Evolutionary conservation across 2,113 vertebrate species (phyloP).

Genomic region (Aegotheles bennettii): DNA sequence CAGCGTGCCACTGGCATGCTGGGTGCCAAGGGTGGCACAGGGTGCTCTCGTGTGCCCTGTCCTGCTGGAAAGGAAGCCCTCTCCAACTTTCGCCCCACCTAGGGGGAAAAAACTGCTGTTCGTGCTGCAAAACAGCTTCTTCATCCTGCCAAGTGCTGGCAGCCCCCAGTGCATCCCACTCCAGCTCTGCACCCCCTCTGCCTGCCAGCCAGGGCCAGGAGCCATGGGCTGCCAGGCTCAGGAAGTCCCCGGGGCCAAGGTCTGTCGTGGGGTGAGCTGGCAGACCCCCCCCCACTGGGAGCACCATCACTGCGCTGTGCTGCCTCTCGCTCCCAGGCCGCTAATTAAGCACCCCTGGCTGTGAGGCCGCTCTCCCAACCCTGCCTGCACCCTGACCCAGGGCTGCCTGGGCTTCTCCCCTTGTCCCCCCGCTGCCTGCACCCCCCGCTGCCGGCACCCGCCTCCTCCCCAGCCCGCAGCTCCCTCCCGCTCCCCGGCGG

Average conservation of each 20-base stretch:
- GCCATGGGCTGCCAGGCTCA: not conserved
- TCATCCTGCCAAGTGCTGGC: conserved; percentile 27
- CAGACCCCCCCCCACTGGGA: rapidly evolving
- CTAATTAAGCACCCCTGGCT: not conserved
- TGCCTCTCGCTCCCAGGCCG: not conserved
- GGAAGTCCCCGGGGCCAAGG: not conserved
- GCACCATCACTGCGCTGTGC: not conserved
- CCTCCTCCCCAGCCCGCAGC: not conserved
- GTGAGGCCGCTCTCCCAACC: not conserved
- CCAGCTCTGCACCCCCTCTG: not conserved
- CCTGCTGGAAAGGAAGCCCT: not conserved
- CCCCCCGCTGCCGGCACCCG: not conserved
- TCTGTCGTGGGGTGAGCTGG: not conserved
- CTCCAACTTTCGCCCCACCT: not conserved
- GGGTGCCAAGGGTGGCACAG: not conserved
- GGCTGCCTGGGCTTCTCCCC: too few species aligned
- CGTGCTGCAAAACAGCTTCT: not conserved
- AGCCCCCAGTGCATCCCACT: not conserved
- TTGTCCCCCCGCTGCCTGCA: too few species aligned
- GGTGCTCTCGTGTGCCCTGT: not conserved
- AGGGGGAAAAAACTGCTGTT: not conserved
- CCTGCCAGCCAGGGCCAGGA: not conserved
- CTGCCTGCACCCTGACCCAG: too few species aligned
- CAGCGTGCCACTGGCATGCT: not conserved
- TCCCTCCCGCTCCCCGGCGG: too few species aligned